Base-by-base conservation (phyloP, 1,140 invertebrate species). In the Lepidurus couesii region DNA sequence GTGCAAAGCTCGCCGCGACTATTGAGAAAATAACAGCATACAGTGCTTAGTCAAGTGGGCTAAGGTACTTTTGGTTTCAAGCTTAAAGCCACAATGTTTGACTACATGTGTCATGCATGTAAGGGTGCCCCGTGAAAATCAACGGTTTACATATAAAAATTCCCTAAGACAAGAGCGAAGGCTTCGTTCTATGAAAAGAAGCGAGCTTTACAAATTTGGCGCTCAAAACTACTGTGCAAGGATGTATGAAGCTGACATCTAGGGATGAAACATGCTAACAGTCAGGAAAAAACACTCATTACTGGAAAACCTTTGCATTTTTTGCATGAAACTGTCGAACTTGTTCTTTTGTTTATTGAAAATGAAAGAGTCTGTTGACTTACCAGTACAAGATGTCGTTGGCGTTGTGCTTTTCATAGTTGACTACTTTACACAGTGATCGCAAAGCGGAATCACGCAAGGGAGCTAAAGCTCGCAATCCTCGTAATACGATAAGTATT, bases 361-460 rank as follows among this genome's bases (percentile, higher is more conserved):
- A 65, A 65, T 65, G 0, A 65, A n/a, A 65, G 21, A 13, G 13
- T 5, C 21, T n/a, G 5, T 16, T 65, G 13, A 84, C 91, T 89
- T 85, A 94, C 92, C 91, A 92, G 84, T 92, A 93, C 3, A 94
- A 86, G 34, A 94, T 91, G 82, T 93, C 91, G 84, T 93, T 93
- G 65, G 91, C 91, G 81, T 91, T 89, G 83, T 92, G 91, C 75
- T 88, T 88, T 83, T 93, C 91, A 81, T 92, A 92, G 42, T 91
- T 87, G 4, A 92, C 91, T 53, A 89, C 87, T 83, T 90, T 89
- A 83, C 91, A 92, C 8, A 94, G 86, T 7, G 89, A 86, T 53
- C 91, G 86, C 34, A 93, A 86, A 76, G 90, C 88, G 10, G 91
- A 90, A 83, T 94, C 92, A 76, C 92, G 85, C 75, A 91, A 88